Evolutionary conservation across 2,113 vertebrate species (phyloP).

Genomic region (Camelus dromedarius): DNA sequence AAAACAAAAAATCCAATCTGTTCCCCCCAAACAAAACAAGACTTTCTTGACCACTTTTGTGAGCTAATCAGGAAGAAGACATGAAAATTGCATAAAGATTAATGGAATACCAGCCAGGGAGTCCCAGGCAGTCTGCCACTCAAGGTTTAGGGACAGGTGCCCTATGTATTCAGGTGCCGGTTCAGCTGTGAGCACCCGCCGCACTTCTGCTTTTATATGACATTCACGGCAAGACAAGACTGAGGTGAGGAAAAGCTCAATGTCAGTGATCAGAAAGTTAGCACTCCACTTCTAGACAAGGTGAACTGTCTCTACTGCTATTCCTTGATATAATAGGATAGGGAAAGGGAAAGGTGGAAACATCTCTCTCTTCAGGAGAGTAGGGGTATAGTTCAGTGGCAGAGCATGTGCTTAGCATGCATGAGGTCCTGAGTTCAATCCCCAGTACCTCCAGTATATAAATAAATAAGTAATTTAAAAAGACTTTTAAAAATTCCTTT

Average conservation of each 20-base stretch:
- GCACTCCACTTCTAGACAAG: neutral
- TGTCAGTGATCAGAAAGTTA: conserved; percentile 1
- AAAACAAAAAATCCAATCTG: neutral
- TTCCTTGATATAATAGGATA: neutral
- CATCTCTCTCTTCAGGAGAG: too few relatives aligned
- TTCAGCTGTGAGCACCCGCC: neutral
- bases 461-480: too few relatives aligned
- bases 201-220: conserved; percentile 21
- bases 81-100: conserved; percentile 18
- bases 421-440: too few relatives aligned
- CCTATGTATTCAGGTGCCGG: neutral
- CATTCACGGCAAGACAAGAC: neutral
- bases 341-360: neutral
- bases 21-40: neutral
- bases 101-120: neutral
- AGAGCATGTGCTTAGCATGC: too few relatives aligned
- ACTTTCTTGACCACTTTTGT: neutral
- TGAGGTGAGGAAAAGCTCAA: neutral
- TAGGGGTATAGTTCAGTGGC: too few relatives aligned
- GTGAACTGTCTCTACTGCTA: neutral
- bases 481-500: neutral
- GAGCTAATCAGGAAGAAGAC: neutral
- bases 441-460: too few relatives aligned
- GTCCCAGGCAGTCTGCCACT: neutral
- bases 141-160: neutral